Evolutionary conservation across 2,113 vertebrate genomes (phyloP).

Genomic region (Brevimyrus niger): DNA sequence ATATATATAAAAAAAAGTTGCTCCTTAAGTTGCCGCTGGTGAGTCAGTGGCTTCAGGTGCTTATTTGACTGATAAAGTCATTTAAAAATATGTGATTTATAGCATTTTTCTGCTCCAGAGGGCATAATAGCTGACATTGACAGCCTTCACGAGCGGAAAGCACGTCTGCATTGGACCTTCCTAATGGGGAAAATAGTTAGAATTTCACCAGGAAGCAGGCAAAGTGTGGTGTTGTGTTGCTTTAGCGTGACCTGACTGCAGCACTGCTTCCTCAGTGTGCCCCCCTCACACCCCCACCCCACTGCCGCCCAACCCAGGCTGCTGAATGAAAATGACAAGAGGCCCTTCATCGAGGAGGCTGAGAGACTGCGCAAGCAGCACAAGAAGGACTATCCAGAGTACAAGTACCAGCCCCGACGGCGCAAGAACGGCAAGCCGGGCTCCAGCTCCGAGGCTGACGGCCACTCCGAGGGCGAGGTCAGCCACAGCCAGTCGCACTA

Average conservation of each 20-base stretch:
- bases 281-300: background rate
- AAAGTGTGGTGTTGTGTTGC: background rate
- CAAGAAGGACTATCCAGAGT: slow-evolving; percentile 96
- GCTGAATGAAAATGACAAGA: slow-evolving; percentile 89
- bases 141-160: background rate
- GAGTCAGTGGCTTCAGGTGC: background rate
- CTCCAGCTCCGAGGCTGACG: slow-evolving; percentile 74
- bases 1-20: background rate
- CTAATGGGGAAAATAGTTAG: background rate
- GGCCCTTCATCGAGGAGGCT: slow-evolving; percentile 93
- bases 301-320: slow-evolving; percentile 56
- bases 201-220: background rate
- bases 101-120: background rate
- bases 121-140: background rate
- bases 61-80: background rate
- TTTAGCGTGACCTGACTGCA: background rate
- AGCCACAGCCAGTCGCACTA: slow-evolving; percentile 86
- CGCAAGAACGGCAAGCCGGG: slow-evolving; percentile 88
- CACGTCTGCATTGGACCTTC: background rate
- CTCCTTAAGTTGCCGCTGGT: background rate
- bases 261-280: background rate
- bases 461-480: slow-evolving; percentile 78
- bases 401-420: slow-evolving; percentile 94
- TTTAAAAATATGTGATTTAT: background rate
- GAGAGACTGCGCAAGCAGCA: slow-evolving; percentile 94